phyloP scores from a whole-genome alignment of 2,888 invertebrate species.

The Dolichopus griseipennis region DNA sequence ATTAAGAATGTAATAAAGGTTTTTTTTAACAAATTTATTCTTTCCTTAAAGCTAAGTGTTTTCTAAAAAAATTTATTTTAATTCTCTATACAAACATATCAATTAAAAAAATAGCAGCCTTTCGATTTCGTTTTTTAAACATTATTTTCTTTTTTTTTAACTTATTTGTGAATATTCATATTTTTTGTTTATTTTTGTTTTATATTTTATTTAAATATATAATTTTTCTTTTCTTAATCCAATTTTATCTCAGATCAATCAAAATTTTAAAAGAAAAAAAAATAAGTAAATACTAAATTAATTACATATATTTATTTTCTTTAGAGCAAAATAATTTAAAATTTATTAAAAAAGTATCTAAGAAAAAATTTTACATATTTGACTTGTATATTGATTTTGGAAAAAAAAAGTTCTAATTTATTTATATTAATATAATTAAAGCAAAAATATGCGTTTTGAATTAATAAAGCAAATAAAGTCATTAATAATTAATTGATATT shows the following conservation, averaged over 20 bases:
- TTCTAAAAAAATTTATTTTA: constrained; percentile 12
- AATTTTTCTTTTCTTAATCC: neutral
- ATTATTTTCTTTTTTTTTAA: neutral
- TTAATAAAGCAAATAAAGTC: too few species aligned
- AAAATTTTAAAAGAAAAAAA: neutral
- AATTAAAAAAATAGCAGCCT: constrained; percentile 18
- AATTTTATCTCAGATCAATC: constrained; percentile 2
- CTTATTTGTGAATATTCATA: constrained; percentile 2
- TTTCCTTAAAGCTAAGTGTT: constrained; percentile 8
- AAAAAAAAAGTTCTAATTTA: too few species aligned
- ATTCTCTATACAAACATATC: constrained; percentile 18
- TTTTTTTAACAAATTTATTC: constrained; percentile 18
- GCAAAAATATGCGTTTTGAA: too few species aligned
- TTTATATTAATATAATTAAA: too few species aligned
- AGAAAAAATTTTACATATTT: too few species aligned
- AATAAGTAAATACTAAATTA: neutral
- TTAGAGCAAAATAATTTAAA: neutral
- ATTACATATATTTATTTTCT: neutral
- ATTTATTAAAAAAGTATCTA: too few species aligned
- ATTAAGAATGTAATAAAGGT: constrained; percentile 22
- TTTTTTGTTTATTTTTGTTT: neutral
- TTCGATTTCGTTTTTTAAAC: constrained; percentile 17
- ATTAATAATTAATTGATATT: too few species aligned
- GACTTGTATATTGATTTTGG: too few species aligned
- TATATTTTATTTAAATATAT: neutral